Percentiles rank a stretch among this genome's conserved stretches.
Evolutionary conservation across 2,797 vertebrate species (phyloP).

Genomic region (Lacerta bilineata): DNA sequence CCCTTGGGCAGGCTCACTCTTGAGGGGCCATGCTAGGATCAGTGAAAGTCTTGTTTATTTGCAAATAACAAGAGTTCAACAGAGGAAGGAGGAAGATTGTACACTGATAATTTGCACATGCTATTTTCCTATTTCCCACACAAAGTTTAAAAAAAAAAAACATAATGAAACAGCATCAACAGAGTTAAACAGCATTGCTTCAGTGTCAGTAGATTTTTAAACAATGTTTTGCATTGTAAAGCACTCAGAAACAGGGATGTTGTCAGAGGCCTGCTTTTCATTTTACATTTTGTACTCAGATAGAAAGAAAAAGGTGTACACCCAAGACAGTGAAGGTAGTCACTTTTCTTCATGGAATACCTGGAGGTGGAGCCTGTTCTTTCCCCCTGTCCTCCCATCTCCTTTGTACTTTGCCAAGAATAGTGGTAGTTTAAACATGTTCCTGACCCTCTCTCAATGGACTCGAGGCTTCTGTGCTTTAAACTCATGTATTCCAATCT

Average conservation of each 20-base stretch:
- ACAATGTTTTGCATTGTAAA: too few species aligned
- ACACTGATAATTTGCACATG: background rate
- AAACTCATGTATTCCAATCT: background rate
- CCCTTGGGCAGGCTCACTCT: background rate
- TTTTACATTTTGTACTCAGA: background rate
- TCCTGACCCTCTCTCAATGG: too few species aligned
- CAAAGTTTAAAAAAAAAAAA: background rate
- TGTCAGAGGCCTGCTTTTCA: background rate
- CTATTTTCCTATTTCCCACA: background rate
- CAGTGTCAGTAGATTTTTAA: background rate
- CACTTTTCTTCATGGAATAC: background rate
- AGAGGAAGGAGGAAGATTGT: background rate
- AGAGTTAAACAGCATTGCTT: background rate
- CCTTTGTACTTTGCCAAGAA: background rate
- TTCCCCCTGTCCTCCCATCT: background rate
- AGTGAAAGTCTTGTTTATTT: background rate
- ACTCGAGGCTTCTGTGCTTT: too few species aligned
- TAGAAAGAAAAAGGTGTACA: background rate
- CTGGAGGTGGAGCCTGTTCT: background rate
- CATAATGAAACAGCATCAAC: background rate
- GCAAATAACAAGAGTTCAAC: slow-evolving; percentile 9
- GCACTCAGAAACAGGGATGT: background rate
- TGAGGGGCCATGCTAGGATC: background rate
- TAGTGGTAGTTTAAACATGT: background rate
- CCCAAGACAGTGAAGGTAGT: background rate